These are phyloP conservation scores for Notocelia uddmanniana DNA, from an alignment of 2,888 invertebrate genomes.

Conservation along the genomic window DNA sequence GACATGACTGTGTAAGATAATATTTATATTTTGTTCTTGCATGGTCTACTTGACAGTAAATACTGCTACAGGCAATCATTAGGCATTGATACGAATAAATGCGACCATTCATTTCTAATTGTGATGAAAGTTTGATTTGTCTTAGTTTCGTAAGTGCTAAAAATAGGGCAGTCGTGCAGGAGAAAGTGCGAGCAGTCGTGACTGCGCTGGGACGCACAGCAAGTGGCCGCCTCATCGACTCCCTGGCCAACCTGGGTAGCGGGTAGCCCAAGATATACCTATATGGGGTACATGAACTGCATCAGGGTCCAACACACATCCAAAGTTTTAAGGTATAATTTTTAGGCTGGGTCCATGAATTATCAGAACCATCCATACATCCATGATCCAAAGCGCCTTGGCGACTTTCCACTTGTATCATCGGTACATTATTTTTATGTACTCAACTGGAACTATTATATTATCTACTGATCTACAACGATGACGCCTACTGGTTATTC, in stretches of 20 bases:
- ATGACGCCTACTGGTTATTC: no score
- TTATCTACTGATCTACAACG: no score
- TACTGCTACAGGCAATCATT: slow-evolving; percentile 9
- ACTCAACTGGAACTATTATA: no score
- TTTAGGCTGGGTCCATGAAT: no score
- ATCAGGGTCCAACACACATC: not conserved
- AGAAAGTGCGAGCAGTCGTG: slow-evolving; percentile 76
- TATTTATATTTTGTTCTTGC: not conserved
- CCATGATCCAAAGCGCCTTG: no score
- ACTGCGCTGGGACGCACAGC: slow-evolving; percentile 68
- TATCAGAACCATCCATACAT: no score
- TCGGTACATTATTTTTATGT: no score
- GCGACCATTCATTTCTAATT: slow-evolving; percentile 42
- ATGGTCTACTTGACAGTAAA: not conserved
- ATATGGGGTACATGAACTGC: not conserved
- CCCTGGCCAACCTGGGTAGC: slow-evolving; percentile 23
- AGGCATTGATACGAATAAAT: slow-evolving; percentile 21
- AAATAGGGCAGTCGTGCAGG: slow-evolving; percentile 76
- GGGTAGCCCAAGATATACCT: slow-evolving; percentile 1
- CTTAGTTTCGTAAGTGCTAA: slow-evolving; percentile 60
- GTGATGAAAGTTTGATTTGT: slow-evolving; percentile 67
- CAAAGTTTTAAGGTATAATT: not conserved
- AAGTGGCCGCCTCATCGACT: slow-evolving; percentile 53
- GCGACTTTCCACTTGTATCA: no score
- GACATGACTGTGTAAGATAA: no score